Evolutionary conservation across 37 sponge, comb jelly and placozoan species (phyloP).

Genomic region (Chondrosia reniformis): DNA sequence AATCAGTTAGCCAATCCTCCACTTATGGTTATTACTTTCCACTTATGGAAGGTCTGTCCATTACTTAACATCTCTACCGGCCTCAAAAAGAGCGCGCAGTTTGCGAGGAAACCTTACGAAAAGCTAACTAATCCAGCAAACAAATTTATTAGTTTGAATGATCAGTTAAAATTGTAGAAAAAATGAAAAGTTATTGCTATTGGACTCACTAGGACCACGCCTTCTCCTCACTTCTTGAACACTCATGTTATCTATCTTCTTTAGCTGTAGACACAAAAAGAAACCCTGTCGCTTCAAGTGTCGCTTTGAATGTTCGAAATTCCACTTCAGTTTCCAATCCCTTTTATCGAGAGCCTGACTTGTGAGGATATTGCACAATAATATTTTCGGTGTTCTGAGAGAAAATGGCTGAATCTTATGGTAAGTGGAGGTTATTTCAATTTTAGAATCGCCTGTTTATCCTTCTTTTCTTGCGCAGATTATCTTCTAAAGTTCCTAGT

Average conservation of each 20-base stretch:
- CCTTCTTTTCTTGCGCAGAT: slow-evolving; percentile 46
- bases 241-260: background rate
- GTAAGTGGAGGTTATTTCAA: slow-evolving; percentile 23
- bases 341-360: background rate
- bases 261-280: background rate
- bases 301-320: background rate
- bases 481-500: slow-evolving; percentile 98
- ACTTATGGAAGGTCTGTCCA: too few species aligned
- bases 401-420: slow-evolving; percentile 77
- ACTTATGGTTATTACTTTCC: too few species aligned
- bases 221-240: slow-evolving; percentile 9
- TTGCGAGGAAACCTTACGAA: too few species aligned
- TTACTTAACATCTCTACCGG: too few species aligned
- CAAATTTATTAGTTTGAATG: too few species aligned
- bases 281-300: background rate
- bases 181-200: too few species aligned
- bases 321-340: background rate
- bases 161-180: too few species aligned
- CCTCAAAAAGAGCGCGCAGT: too few species aligned
- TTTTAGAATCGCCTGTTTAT: background rate
- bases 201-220: too few species aligned
- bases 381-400: background rate
- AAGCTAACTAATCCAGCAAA: too few species aligned
- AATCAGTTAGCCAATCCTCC: too few species aligned
- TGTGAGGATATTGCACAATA: background rate